Base-by-base conservation (phyloP, 2,113 vertebrate species). In the Benitochromis conjunctus region DNA sequence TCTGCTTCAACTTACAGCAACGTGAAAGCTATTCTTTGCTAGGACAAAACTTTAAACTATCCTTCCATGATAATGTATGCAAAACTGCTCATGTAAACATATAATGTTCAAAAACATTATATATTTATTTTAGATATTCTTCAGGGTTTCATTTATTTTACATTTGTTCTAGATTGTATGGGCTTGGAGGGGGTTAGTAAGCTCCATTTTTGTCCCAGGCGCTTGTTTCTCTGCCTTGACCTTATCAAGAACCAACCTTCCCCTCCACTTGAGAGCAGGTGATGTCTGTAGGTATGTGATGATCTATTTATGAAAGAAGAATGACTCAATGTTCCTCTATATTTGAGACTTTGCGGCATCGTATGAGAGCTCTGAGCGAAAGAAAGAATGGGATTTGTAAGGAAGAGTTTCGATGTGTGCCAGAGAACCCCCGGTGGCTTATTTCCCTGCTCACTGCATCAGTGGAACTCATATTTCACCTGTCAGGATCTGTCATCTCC, bases 381-480 rank as follows among this genome's bases (percentile, higher is more conserved):
- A 29, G 19, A 48, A 7, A 56, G 19, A 5, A 16, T 41, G n/a
- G 46, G 46, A 36, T 80, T 82, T 81, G 51, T 62, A 10, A 11
- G 11, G 16, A 69, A 54, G 79, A 62, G 57, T 74, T 48, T 48
- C 48, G 69, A 74, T 48, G 43, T 34, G 69, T 57, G 76, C 26
- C 60, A 69, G 79, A 24, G 55, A 60, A 87, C 66, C 66, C 26
- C 43, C 5, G 53, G 26, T 86, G 84, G 54, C 55, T 64, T 43
- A 81, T 89, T 54, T 79, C 56, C 58, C 31, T 87, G 81, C 71
- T 84, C 24, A 46, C 41, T 80, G 51, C 90, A 88, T 91, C 91
- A 91, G 86, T 90, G 81, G 58, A 87, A 88, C 83, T 93, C 88
- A 87, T 92, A 94, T 91, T 91, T 94, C 89, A 92, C 84, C 89